Evolutionary conservation across 1,140 invertebrate genomes (phyloP), one percentile per base, ranked within the genome.

Genomic region (Dreissena polymorpha): DNA sequence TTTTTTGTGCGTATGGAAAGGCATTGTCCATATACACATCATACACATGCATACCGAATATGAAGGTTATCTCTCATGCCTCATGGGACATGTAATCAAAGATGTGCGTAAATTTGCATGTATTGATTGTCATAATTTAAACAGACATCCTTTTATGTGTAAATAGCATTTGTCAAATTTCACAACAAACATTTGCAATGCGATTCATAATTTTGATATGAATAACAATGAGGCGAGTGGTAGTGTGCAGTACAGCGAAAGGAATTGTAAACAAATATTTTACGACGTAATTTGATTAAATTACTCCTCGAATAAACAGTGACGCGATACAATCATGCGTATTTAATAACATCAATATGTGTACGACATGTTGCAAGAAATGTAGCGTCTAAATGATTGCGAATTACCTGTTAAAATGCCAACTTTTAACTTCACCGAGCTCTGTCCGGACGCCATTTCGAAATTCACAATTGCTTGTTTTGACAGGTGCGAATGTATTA

Each of bases 361-460:
- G 50, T 21, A 21, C 71, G 2, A 25, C 25, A 64, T 75, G 8
- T 29, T 63, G 7, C 0, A 27, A 27, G 10, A 63, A 27, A 74
- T 74, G 16, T 6, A 57, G 18, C 0, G 23, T 13, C 25, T n/a
- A 23, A 12, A 21, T 74, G 25, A 21, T 51, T 57, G 23, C 12
- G 16, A 18, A 49, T 27, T 57, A 82, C 79, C 79, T 74, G 79
- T 82, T 23, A 82, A 57, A 18, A 82, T 68, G 39, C 79, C 79
- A 73, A 82, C 79, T 51, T 27, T 27, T 63, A 82, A 69, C 18
- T 73, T 2, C 39, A 50, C 79, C 79, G 79, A 74, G 72, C 79
- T 82, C 29, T 82, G 79, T 25, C 10, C n/a, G 18, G 79, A 49
- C 71, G 78, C 78, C 78, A 81, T 81, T 68, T 67, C 57, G 60